These are phyloP conservation scores for Chalcis sispes DNA, from an alignment of 2,888 invertebrate genomes.

Conservation along the genomic window DNA sequence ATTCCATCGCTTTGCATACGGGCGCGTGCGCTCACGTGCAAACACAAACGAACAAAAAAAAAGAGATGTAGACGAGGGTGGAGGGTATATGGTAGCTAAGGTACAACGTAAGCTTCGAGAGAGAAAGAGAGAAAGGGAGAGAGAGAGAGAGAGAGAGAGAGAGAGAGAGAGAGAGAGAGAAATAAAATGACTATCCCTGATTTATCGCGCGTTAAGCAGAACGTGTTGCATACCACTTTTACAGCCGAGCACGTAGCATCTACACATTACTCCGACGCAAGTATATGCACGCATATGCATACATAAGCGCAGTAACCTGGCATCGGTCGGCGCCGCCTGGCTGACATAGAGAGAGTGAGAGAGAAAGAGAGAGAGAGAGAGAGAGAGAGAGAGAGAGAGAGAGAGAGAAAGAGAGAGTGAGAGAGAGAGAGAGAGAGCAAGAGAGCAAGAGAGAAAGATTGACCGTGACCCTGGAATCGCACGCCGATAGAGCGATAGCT, in stretches of 20 bases:
- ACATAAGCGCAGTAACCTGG: neutral
- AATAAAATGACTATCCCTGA: constrained; percentile 15
- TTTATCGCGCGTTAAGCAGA: constrained; percentile 33
- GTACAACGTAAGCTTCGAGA: too few species aligned
- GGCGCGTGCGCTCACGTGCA: too few species aligned
- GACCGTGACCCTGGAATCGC: constrained; percentile 60
- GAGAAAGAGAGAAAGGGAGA: too few species aligned
- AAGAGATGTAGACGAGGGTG: too few species aligned
- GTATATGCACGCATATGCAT: neutral
- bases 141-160: too few species aligned
- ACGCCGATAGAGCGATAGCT: neutral
- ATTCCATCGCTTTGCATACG: too few species aligned
- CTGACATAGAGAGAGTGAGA: constrained; percentile 17
- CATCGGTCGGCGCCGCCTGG: too few species aligned
- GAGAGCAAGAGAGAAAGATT: constrained; percentile 32
- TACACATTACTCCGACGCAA: neutral
- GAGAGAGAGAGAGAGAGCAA: constrained; percentile 49
- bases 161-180: neutral
- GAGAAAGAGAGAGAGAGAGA: constrained; percentile 44
- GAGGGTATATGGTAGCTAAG: too few species aligned
- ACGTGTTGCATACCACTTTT: constrained; percentile 41
- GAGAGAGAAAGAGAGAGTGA: constrained; percentile 56
- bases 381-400: constrained; percentile 54
- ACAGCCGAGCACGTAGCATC: neutral
- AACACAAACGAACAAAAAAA: too few species aligned